Evolutionary conservation across 2,888 invertebrate species (phyloP).

Genomic region (Callimorpha dominula): DNA sequence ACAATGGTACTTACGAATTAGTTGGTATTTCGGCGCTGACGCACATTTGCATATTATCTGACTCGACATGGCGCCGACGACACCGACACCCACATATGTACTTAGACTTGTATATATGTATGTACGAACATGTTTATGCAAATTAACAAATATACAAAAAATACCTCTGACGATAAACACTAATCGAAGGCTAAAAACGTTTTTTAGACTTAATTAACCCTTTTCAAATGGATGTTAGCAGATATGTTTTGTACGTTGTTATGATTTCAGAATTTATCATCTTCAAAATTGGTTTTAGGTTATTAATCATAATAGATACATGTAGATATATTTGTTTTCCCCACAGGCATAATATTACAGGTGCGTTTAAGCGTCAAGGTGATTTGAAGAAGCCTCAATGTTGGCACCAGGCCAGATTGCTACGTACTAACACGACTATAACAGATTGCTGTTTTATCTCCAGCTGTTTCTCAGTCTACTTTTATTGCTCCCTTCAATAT

Average conservation of each 20-base stretch:
- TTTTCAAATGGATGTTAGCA: slow-evolving; percentile 10
- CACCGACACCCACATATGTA: slow-evolving; percentile 27
- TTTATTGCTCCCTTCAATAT: slow-evolving; percentile 33
- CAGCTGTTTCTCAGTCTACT: slow-evolving; percentile 28
- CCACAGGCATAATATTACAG: slow-evolving; percentile 20
- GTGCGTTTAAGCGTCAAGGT: slow-evolving; percentile 38
- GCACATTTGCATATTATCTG: slow-evolving; percentile 52
- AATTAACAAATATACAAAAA: slow-evolving; percentile 35
- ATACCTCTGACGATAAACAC: slow-evolving; percentile 23
- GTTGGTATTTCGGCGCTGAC: slow-evolving; percentile 43
- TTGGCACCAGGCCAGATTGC: slow-evolving; percentile 43
- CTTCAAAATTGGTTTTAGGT: not conserved
- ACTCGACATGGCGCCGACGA: slow-evolving; percentile 32
- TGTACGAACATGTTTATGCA: slow-evolving; percentile 18
- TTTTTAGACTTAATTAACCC: slow-evolving; percentile 24
- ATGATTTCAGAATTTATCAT: slow-evolving; percentile 8
- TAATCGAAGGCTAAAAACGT: slow-evolving; percentile 21
- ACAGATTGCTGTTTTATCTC: slow-evolving; percentile 32
- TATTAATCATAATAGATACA: not conserved
- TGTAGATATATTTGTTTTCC: not conserved
- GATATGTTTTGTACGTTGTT: not conserved
- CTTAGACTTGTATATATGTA: slow-evolving; percentile 1
- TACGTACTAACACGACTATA: slow-evolving; percentile 24
- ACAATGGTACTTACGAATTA: slow-evolving; percentile 25
- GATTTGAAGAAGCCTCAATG: slow-evolving; percentile 26